A percentile compares a stretch with the other conserved stretches of the same genome.
Conservation (phyloP, 2,888 invertebrate genomes). For the Neuroscelio doddi region DNA sequence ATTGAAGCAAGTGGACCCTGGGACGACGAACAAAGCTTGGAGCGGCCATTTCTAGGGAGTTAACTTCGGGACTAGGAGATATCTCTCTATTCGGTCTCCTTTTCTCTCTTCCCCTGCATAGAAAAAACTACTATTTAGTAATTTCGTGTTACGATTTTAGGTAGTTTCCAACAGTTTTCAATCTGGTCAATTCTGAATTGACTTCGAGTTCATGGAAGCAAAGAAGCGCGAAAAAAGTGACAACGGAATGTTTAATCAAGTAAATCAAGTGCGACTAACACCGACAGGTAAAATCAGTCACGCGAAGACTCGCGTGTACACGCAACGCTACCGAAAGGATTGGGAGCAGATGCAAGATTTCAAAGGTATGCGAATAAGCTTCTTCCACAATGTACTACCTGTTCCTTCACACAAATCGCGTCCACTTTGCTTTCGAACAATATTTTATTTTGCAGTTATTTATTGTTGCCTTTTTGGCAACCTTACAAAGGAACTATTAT, state of each 20-base stretch:
- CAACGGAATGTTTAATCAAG: slow-evolving; percentile 14
- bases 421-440: too few relatives aligned
- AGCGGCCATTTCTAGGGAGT: slow-evolving; percentile 65
- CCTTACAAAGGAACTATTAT: too few relatives aligned
- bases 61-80: slow-evolving; percentile 65
- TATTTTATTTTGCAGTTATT: too few relatives aligned
- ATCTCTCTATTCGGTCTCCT: slow-evolving; percentile 30
- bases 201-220: slow-evolving; percentile 50
- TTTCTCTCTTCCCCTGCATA: slow-evolving; percentile 43
- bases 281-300: slow-evolving; percentile 70
- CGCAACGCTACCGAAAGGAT: slow-evolving; percentile 75
- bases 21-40: neutral
- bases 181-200: slow-evolving; percentile 52
- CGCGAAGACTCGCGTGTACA: slow-evolving; percentile 72
- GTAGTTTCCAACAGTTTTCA: slow-evolving; percentile 59
- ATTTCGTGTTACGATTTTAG: slow-evolving; percentile 65
- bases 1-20: neutral
- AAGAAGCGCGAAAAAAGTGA: slow-evolving; percentile 47
- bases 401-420: too few relatives aligned
- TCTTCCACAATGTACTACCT: too few relatives aligned
- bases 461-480: too few relatives aligned
- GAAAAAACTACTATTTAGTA: slow-evolving; percentile 67
- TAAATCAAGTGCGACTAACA: slow-evolving; percentile 51
- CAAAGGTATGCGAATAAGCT: too few relatives aligned
- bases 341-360: slow-evolving; percentile 77